A percentile compares a stretch with the other conserved stretches of the same genome.
phyloP scores from a whole-genome alignment of 2,113 vertebrate genomes.

The Trogon surrucura region DNA sequence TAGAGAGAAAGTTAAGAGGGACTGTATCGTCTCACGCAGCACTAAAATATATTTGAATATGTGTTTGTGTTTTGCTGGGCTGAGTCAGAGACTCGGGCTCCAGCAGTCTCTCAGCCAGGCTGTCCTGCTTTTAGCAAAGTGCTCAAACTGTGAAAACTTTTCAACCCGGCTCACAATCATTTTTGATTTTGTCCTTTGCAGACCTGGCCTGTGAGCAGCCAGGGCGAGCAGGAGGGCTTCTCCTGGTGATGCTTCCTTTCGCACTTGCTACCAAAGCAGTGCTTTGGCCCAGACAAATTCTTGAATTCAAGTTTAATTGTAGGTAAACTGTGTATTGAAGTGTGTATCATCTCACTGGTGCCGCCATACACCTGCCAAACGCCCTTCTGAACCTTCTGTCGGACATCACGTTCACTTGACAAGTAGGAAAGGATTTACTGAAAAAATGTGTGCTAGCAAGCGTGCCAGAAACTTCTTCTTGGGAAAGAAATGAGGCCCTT shows the following conservation, averaged over 20 bases:
- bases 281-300: neutral
- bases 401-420: neutral
- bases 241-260: neutral
- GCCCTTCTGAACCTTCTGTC: neutral
- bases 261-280: neutral
- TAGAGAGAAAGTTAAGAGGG: neutral
- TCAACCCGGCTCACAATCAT: neutral
- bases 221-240: neutral
- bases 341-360: neutral
- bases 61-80: neutral
- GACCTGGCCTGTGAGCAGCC: neutral
- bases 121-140: neutral
- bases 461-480: neutral
- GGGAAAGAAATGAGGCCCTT: constrained; percentile 1
- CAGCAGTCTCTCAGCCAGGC: neutral
- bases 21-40: neutral
- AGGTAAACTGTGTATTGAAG: neutral
- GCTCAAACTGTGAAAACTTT: neutral
- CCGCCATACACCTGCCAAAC: neutral
- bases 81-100: neutral
- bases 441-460: neutral
- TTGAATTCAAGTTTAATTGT: neutral
- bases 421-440: neutral
- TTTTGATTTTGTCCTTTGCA: neutral
- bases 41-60: neutral